These are phyloP conservation scores for Fulmarus glacialis DNA, from an alignment of 2,113 vertebrate genomes.

Conservation along the genomic window DNA sequence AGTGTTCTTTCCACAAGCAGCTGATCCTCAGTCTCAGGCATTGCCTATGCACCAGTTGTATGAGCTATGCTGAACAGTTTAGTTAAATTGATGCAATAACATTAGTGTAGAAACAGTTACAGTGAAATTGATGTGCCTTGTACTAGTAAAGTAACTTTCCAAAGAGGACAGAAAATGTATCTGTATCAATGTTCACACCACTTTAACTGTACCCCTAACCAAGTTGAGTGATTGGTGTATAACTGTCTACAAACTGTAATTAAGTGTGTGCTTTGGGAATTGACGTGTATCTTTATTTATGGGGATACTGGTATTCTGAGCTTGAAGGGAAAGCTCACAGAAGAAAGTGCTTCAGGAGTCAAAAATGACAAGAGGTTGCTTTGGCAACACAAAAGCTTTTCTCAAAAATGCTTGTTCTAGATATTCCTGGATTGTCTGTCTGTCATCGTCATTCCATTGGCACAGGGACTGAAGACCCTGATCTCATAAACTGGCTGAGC, in stretches of 20 bases:
- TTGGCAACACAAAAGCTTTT: background rate
- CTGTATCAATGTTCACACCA: background rate
- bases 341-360: background rate
- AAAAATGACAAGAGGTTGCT: background rate
- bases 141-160: background rate
- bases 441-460: constrained; percentile 54
- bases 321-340: background rate
- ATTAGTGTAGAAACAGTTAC: background rate
- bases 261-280: background rate
- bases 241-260: background rate
- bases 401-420: constrained; percentile 66
- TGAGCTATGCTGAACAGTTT: background rate
- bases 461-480: constrained; percentile 72
- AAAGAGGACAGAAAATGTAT: background rate
- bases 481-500: constrained; percentile 87
- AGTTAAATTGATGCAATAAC: background rate
- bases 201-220: background rate
- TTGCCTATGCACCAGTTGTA: background rate
- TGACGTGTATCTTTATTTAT: background rate
- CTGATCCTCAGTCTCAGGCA: background rate
- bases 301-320: background rate
- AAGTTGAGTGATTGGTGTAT: background rate
- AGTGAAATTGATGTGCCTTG: background rate
- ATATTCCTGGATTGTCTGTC: constrained; percentile 69
- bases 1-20: background rate